Percentiles rank a stretch among this genome's conserved stretches.
Conservation (phyloP, 1,140 invertebrate species). For the Dreissena rostriformis region DNA sequence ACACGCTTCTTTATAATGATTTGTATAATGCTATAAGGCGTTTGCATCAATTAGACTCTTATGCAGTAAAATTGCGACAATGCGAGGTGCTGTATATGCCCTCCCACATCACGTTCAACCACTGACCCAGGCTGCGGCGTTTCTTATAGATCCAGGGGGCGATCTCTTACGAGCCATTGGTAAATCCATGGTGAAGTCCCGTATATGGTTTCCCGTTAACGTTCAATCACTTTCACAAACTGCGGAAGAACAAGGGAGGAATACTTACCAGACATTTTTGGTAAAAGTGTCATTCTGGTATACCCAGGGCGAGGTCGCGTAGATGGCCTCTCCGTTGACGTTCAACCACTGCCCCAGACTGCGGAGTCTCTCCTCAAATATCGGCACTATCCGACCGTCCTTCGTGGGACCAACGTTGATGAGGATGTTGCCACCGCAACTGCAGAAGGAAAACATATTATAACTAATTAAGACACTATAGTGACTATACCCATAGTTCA, state of each 20-base stretch:
- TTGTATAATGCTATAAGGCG: too few species aligned
- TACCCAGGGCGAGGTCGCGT: constrained; percentile 87
- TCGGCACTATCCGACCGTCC: constrained; percentile 92
- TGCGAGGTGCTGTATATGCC: too few species aligned
- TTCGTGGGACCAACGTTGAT: constrained; percentile 96
- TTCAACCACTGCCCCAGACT: constrained; percentile 88
- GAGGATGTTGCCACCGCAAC: constrained; percentile 93
- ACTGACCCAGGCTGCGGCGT: too few species aligned
- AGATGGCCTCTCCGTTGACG: constrained; percentile 95
- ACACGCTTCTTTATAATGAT: too few species aligned
- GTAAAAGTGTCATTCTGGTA: constrained; percentile 92
- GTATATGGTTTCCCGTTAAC: too few species aligned
- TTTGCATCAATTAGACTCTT: too few species aligned
- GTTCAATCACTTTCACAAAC: too few species aligned
- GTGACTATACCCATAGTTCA: background rate
- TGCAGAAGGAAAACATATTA: constrained; percentile 73
- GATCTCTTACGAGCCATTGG: too few species aligned
- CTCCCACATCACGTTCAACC: too few species aligned
- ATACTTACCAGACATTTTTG: constrained; percentile 83
- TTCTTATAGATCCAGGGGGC: background rate
- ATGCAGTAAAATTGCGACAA: too few species aligned
- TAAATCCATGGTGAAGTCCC: too few species aligned
- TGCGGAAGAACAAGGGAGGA: background rate
- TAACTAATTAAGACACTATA: background rate
- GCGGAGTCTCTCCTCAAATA: constrained; percentile 93